Evolutionary conservation across 1,140 invertebrate species (phyloP).

Genomic region (Thaumetopoea pityocampa): DNA sequence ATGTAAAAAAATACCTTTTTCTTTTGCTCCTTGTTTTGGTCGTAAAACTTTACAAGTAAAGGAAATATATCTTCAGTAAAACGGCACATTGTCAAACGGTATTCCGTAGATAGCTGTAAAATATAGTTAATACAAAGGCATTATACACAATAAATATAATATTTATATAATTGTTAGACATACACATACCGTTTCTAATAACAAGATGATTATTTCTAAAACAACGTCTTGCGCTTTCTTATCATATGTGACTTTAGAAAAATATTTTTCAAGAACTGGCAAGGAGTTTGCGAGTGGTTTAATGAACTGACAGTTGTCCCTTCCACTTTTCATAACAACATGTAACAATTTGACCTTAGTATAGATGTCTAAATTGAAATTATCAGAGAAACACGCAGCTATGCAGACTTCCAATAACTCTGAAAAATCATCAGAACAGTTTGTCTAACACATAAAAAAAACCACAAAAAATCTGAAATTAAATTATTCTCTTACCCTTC

Average conservation of each 20-base stretch:
- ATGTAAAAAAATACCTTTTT: no score
- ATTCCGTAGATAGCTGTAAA: constrained; percentile 50
- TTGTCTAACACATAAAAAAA: constrained; percentile 3
- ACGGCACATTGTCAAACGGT: constrained; percentile 43
- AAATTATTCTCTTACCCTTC: constrained; percentile 42
- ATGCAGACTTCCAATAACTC: constrained; percentile 47
- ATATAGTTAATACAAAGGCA: constrained; percentile 5
- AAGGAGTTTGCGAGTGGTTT: constrained; percentile 42
- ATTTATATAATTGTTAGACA: constrained; percentile 7
- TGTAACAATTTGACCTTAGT: constrained; percentile 46
- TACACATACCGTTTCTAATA: constrained; percentile 46
- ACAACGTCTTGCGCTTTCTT: constrained; percentile 56
- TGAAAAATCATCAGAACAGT: constrained; percentile 35
- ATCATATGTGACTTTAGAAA: constrained; percentile 34
- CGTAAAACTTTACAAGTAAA: constrained; percentile 50
- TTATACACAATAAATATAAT: constrained; percentile 5
- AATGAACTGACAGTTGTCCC: constrained; percentile 42
- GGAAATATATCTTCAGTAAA: constrained; percentile 46
- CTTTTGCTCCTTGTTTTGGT: constrained; percentile 47
- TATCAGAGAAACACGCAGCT: constrained; percentile 30
- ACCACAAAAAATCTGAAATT: constrained; percentile 8
- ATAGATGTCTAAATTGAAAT: constrained; percentile 45
- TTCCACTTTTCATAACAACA: constrained; percentile 45
- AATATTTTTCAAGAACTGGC: constrained; percentile 38
- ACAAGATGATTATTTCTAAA: constrained; percentile 44